These are phyloP conservation scores for Erinaceus europaeus DNA, from an alignment of 2,113 vertebrate genomes.

Conservation along the genomic window DNA sequence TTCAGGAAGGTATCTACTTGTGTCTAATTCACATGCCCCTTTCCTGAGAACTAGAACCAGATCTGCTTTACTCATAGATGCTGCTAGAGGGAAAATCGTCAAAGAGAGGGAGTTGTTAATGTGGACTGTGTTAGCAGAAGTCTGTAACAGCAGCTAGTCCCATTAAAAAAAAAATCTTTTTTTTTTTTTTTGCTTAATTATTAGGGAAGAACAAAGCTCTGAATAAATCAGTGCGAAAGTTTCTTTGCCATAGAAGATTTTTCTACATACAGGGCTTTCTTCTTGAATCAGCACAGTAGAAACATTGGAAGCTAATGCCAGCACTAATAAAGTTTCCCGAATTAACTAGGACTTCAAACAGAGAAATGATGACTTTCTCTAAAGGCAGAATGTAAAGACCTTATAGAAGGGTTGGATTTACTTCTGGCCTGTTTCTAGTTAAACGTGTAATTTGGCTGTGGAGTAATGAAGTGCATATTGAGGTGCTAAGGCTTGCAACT, in stretches of 20 bases:
- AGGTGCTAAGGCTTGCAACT: slow-evolving; percentile 77
- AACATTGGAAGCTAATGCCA: slow-evolving; percentile 50
- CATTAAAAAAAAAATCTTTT: slow-evolving; percentile 1
- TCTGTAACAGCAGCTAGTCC: background rate
- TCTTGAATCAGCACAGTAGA: background rate
- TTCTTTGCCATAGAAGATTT: background rate
- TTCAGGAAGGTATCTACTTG: slow-evolving; percentile 54
- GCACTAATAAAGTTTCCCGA: slow-evolving; percentile 73
- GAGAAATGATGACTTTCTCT: slow-evolving; percentile 69
- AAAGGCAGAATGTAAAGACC: slow-evolving; percentile 61
- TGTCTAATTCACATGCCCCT: slow-evolving; percentile 59
- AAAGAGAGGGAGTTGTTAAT: background rate
- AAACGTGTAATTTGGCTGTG: slow-evolving; percentile 67
- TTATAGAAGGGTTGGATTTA: background rate
- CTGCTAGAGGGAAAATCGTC: background rate
- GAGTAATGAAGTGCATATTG: slow-evolving; percentile 81
- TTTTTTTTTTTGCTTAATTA: background rate
- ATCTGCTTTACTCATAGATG: slow-evolving; percentile 45
- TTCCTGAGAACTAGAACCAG: background rate
- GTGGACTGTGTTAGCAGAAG: background rate
- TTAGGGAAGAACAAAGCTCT: background rate
- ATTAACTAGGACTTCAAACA: slow-evolving; percentile 67
- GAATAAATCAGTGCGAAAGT: background rate
- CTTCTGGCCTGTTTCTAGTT: slow-evolving; percentile 80
- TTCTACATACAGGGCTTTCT: background rate